A percentile compares a stretch with the other conserved stretches of the same genome.
phyloP scores from a whole-genome alignment of 2,888 invertebrate genomes.

The Plagiodera versicolora region DNA sequence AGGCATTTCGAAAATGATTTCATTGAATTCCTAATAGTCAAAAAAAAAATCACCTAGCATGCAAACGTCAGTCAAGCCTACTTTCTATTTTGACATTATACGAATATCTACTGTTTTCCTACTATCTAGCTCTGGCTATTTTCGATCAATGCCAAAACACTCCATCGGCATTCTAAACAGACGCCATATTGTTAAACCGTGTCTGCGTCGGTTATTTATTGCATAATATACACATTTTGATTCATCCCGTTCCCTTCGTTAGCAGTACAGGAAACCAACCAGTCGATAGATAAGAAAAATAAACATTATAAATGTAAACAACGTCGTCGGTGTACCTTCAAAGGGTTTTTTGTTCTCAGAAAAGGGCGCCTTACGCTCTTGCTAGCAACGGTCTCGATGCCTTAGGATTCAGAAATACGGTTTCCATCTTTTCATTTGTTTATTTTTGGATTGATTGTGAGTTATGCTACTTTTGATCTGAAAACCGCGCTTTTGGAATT shows the following conservation, averaged over 20 bases:
- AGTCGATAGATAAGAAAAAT: constrained; percentile 6
- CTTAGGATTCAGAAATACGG: no score
- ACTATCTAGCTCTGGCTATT: neutral
- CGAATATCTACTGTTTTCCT: neutral
- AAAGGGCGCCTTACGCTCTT: neutral
- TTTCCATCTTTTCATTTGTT: no score
- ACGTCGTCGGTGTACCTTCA: constrained; percentile 4
- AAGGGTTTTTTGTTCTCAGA: neutral
- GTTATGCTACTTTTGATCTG: no score
- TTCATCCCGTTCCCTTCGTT: neutral
- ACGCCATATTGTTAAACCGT: neutral
- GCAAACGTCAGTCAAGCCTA: no score
- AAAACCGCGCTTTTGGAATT: no score
- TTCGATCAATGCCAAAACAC: neutral
- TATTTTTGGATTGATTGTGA: no score
- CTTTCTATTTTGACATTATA: no score
- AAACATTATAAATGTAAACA: constrained; percentile 8
- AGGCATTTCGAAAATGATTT: no score
- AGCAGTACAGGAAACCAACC: neutral
- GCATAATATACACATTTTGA: constrained; percentile 4
- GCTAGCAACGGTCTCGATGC: no score
- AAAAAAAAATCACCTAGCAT: no score
- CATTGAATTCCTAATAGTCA: no score
- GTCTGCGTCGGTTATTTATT: neutral
- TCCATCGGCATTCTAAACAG: neutral